These are phyloP conservation scores for Nyleta sp. DNA, from an alignment of 2,888 invertebrate species.

Conservation along the genomic window DNA sequence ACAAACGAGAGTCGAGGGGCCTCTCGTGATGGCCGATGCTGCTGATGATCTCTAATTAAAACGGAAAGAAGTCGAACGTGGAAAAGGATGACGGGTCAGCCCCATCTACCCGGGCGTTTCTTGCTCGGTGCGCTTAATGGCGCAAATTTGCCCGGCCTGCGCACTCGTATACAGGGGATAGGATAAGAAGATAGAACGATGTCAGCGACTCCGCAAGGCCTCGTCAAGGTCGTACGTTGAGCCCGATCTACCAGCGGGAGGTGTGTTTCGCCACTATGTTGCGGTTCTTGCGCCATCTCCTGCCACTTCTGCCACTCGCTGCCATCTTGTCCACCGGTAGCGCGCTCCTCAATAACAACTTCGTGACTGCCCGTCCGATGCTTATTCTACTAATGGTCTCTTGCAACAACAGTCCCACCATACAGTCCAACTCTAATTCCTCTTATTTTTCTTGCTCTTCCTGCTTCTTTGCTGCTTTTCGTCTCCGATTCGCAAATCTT, in stretches of 20 bases:
- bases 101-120: constrained; percentile 51
- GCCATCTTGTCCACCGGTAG: constrained; percentile 60
- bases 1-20: constrained; percentile 44
- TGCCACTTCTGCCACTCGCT: constrained; percentile 52
- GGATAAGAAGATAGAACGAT: constrained; percentile 73
- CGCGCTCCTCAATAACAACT: constrained; percentile 50
- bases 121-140: constrained; percentile 53
- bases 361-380: constrained; percentile 49
- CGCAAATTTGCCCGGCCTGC: constrained; percentile 52
- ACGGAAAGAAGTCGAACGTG: constrained; percentile 54
- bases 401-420: constrained; percentile 14
- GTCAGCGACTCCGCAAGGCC: constrained; percentile 82
- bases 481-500: no score
- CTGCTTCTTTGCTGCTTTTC: no score
- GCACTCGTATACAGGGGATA: constrained; percentile 34
- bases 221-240: constrained; percentile 82
- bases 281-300: constrained; percentile 68
- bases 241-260: constrained; percentile 74
- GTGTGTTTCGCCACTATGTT: constrained; percentile 67
- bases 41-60: constrained; percentile 59
- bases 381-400: constrained; percentile 32
- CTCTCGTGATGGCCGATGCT: constrained; percentile 16
- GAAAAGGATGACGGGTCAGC: constrained; percentile 59
- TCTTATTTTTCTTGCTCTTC: neutral
- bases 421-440: neutral